Evolutionary conservation across 2,888 invertebrate species (phyloP).

Genomic region (Gymnocheta viridis): DNA sequence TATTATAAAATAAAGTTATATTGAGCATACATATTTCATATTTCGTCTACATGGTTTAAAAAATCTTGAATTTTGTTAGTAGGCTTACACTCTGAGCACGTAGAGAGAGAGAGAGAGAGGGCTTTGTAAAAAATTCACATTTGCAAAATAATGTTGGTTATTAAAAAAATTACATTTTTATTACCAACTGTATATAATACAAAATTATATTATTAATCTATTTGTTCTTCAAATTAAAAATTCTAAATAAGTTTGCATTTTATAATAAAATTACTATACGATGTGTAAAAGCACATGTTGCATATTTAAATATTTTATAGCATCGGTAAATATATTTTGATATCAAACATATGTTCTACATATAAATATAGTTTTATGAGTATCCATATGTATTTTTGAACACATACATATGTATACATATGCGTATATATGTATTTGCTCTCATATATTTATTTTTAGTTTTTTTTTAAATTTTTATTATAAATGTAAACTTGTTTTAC

Average conservation of each 20-base stretch:
- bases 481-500: not conserved
- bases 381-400: no score
- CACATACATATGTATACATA: not conserved
- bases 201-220: not conserved
- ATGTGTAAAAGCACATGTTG: constrained; percentile 32
- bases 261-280: not conserved
- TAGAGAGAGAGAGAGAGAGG: no score
- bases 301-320: constrained; percentile 19
- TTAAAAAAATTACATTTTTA: no score
- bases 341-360: not conserved
- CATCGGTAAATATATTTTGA: not conserved
- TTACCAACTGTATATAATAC: not conserved
- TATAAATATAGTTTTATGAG: no score
- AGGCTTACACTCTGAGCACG: no score
- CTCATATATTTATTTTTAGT: not conserved
- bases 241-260: constrained; percentile 17
- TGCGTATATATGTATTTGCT: not conserved
- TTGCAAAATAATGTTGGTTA: no score
- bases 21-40: no score
- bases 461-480: not conserved
- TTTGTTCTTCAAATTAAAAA: constrained; percentile 7
- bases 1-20: no score
- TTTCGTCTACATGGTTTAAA: no score
- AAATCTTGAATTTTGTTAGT: no score
- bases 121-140: no score